Evolutionary conservation across 2,113 vertebrate species (phyloP), one percentile per base, ranked within the genome.

Genomic region (Macrotus californicus): DNA sequence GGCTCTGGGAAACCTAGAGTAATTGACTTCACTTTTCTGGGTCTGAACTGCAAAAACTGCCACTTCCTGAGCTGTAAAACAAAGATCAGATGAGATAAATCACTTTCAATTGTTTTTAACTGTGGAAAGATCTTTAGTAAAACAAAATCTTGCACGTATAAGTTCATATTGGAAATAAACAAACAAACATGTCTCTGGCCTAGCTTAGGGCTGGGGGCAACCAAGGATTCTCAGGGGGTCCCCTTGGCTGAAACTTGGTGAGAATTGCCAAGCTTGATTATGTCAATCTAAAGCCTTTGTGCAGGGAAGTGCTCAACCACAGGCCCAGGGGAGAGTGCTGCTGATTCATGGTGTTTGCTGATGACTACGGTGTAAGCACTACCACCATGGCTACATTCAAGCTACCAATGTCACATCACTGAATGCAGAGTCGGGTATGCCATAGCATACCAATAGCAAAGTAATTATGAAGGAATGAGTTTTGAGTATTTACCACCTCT

Each of bases 41-140:
- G 56, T 70, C 84, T 70, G 39, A 82, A 85, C 70, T 77, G 6
- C 86, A 41, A 93, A 75, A 81, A 69, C 46, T 84, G 85, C 85
- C 43, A 18, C 84, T 93, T 69, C 36, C 89, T 81, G 22, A 82
- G 94, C 19, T 64, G 7, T 88, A 73, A 94, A 87, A 64, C 73
- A 76, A 90, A 39, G 34, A 86, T 85, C 77, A 83, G 7, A 94
- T 31, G 50, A 93, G 84, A 95, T 64, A 46, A 54, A 39, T 89
- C 84, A 21, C 46, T 91, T 96, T 39, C 29, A n/a, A 41, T 89
- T 92, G 61, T 70, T 73, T 92, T 86, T 48, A 88, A 80, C 50
- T 91, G 4, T 80, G n/a, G 34, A 92, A 89, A 87, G 24, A 96
- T 81, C 34, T 76, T 84, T 66, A 80, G 21, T 73, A 36, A 92